Conservation (phyloP, 2,797 vertebrate species). For the Alectoris magna region DNA sequence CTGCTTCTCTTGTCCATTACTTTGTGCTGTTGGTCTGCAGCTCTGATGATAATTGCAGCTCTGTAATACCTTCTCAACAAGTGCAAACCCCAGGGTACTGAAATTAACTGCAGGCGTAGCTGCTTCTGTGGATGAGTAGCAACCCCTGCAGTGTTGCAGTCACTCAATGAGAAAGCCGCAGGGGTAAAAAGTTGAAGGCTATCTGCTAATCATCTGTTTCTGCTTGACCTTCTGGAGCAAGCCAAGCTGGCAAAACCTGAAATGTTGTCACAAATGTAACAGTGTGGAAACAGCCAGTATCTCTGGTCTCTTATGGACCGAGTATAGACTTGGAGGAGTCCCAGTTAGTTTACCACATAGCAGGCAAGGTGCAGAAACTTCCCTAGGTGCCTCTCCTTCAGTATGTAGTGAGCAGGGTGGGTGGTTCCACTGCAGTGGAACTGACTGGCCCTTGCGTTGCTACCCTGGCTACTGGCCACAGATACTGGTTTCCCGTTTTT, state of each 20-base stretch:
- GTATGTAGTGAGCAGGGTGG: not conserved
- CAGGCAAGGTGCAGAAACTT: not conserved
- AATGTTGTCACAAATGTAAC: not conserved
- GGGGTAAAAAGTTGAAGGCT: not conserved
- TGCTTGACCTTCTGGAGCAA: slow-evolving; percentile 16
- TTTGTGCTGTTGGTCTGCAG: not conserved
- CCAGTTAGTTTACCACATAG: not conserved
- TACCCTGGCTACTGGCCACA: not conserved
- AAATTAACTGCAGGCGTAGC: not conserved
- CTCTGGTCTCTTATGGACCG: not conserved
- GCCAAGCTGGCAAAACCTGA: not conserved
- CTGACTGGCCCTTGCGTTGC: not conserved
- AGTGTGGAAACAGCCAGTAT: not conserved
- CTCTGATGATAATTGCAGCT: slow-evolving; percentile 42
- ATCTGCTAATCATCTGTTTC: not conserved
- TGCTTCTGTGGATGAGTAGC: not conserved
- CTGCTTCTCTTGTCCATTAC: not conserved
- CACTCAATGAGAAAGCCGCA: not conserved
- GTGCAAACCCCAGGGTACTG: not conserved
- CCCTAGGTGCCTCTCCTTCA: no score
- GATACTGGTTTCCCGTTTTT: not conserved
- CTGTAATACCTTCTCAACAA: not conserved
- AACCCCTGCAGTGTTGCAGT: not conserved
- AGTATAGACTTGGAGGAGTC: not conserved
- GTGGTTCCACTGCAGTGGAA: not conserved